Evolutionary conservation across 2,797 vertebrate species (phyloP), one percentile per base, ranked within the genome.

Genomic region (Odontamblyopus rebecca): DNA sequence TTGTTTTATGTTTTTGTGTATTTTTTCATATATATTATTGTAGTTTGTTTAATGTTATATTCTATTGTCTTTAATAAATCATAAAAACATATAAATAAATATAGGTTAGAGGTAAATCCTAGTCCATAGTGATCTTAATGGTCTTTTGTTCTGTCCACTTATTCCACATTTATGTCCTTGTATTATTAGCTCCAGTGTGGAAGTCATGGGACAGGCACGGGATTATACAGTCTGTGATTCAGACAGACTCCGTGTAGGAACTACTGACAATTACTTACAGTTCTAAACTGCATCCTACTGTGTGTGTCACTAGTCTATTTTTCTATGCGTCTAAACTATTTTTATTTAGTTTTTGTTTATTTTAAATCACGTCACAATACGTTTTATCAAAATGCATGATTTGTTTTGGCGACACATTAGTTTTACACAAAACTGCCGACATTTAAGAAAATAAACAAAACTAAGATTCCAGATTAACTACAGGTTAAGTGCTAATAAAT

Each of bases 131-230:
- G 35, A 2, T 38, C 35, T 9, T 2, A 38, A 9, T 38, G 3
- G 8, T 61, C 6, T 18, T 30, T 61, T 30, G 8, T 35, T 16
- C 6, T 18, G 16, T 18, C 7, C 51, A 32, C 11, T 61, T 38
- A 19, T 26, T 13, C 3, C 4, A 0, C 6, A 18, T 3, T 44
- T 15, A 50, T 41, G 30, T 7, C 56, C 19, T 11, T 27, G 6
- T 71, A 63, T 81, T 68, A 80, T 70, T 69, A 68, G 75, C 73
- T 54, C 53, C 70, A 32, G 64, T 61, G 54, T 78, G 80, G 76
- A 70, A 83, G 80, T 83, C 87, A 89, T 77, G 76, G 57, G 83
- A 82, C 73, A 72, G 53, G 27, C 75, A 80, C 65, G 68, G 7
- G 75, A 18, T 54, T 35, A 65, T 27, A 26, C 27, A 4, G 54